phyloP scores from a whole-genome alignment of 2,888 invertebrate genomes.

The Eupithecia subumbrata region DNA sequence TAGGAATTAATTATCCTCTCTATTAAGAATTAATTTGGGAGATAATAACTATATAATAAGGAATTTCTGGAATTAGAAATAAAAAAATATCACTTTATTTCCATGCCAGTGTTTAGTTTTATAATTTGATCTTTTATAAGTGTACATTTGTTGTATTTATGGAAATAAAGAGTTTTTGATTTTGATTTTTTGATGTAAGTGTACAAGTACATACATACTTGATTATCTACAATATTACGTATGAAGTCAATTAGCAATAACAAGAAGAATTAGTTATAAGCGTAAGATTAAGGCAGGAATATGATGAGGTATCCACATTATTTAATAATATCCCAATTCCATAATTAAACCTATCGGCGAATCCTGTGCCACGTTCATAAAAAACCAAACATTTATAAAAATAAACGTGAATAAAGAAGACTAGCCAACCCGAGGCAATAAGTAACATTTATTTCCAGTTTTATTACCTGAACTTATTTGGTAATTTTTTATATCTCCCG shows the following conservation, averaged over 20 bases:
- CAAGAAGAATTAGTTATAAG: neutral
- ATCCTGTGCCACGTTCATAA: neutral
- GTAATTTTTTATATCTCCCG: constrained; percentile 42
- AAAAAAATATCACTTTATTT: too few relatives aligned
- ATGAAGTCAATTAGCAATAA: neutral
- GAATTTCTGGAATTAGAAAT: neutral
- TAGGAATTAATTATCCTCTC: neutral
- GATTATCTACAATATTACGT: neutral
- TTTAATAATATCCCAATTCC: neutral
- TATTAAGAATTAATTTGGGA: neutral
- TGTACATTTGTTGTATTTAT: too few relatives aligned
- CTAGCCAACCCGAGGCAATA: constrained; percentile 31
- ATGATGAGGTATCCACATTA: neutral
- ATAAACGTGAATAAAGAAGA: constrained; percentile 18
- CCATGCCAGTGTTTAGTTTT: too few relatives aligned
- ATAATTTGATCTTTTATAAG: too few relatives aligned
- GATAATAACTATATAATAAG: too few relatives aligned
- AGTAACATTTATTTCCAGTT: constrained; percentile 41
- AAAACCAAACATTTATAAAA: constrained; percentile 2
- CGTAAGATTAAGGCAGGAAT: neutral
- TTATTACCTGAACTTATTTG: constrained; percentile 44
- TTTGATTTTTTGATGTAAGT: too few relatives aligned
- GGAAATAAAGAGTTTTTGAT: too few relatives aligned
- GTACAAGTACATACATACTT: neutral
- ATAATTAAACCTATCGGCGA: neutral